Evolutionary conservation across 1,140 invertebrate species (phyloP).

Genomic region (Nephotettix cincticeps): DNA sequence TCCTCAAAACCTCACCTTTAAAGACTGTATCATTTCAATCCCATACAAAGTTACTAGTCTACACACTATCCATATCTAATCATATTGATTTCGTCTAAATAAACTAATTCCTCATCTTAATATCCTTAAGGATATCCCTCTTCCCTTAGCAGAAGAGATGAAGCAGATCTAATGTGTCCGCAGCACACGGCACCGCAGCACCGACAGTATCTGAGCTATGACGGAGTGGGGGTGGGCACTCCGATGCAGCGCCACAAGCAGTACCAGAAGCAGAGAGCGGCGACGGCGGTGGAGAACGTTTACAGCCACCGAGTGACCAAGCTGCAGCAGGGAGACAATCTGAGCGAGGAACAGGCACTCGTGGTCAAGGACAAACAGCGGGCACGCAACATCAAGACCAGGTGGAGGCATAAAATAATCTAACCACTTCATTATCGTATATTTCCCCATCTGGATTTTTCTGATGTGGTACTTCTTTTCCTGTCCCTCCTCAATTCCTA

Average conservation of each 20-base stretch:
- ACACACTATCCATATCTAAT: no score
- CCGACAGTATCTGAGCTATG: conserved; percentile 78
- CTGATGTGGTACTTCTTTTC: no score
- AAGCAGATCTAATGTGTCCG: no score
- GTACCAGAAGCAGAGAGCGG: conserved; percentile 65
- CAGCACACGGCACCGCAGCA: conserved; percentile 87
- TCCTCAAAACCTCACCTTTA: no score
- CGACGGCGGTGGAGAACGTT: conserved; percentile 72
- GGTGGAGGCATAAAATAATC: conserved; percentile 44
- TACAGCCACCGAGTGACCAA: conserved; percentile 69
- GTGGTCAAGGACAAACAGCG: conserved; percentile 62
- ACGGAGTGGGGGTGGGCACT: conserved; percentile 74
- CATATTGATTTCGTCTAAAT: no score
- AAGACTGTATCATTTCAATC: no score
- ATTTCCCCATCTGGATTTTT: no score
- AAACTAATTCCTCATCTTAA: no score
- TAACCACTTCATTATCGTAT: not conserved
- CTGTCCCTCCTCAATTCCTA: no score
- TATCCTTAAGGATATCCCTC: no score
- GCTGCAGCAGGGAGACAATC: conserved; percentile 25
- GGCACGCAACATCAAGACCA: conserved; percentile 70
- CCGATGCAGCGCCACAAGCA: conserved; percentile 75
- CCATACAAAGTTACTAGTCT: no score
- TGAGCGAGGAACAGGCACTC: conserved; percentile 61
- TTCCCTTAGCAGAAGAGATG: no score